Base-by-base conservation (phyloP, 2,113 vertebrate species). In the Larimichthys polyactis region DNA sequence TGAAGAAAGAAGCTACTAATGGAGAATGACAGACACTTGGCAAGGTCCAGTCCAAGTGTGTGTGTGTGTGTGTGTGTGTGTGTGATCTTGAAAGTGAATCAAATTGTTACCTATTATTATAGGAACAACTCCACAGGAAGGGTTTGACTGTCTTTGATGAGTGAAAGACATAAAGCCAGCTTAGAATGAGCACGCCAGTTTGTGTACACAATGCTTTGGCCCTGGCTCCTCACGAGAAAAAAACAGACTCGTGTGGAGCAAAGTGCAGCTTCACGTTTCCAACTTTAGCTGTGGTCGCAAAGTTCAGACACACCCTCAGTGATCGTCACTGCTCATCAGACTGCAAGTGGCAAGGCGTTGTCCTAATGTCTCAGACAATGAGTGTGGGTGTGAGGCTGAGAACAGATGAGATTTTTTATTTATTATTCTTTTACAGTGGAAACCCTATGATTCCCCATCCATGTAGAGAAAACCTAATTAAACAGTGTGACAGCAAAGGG, bases 381-480 rank as follows among this genome's bases (percentile, higher is more conserved):
- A 74, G 22, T 17, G 57, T 20, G 22, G 20, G 71, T 65, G 46
- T 46, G 72, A 78, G 71, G 57, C 48, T 40, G 22, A 44, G 44
- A 22, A 74, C 27, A 62, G 67, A 72, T 48, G 11, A 70, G 44
- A n/a, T 29, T 46, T 71, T 57, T 40, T 40, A 40, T 40, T 40
- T 40, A 40, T 40, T 40, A 2, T 8, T 40, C 8, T 40, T 71
- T 80, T 67, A 70, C 66, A 63, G 70, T 4, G 24, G 66, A 84
- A 87, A 75, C 81, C 63, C 40, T 69, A 58, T 72, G 77, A 79
- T 24, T 48, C 70, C 66, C 54, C 48, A 2, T 81, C 73, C 24
- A 0, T 20, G 52, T 24, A 72, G 54, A 68, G 4, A 55, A 49
- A 76, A 76, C 62, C 60, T 88, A 89, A 91, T 86, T 86, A 87